These are phyloP conservation scores for Nebria ingens DNA, from an alignment of 1,140 invertebrate species.

Conservation along the genomic window DNA sequence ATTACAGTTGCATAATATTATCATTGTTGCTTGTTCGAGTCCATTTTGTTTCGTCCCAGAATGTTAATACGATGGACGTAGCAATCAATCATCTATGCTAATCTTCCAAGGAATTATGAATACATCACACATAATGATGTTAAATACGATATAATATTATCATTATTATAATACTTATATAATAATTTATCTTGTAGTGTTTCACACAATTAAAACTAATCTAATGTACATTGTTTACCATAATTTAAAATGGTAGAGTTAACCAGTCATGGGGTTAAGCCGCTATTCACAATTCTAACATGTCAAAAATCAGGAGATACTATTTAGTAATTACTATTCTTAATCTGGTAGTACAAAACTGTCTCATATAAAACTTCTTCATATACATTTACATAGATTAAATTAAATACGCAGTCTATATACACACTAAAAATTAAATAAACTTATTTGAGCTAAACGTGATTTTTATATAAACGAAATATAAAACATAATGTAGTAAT, in stretches of 20 bases:
- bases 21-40: too few species aligned
- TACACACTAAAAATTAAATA: constrained; percentile 13
- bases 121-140: constrained; percentile 9
- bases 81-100: background rate
- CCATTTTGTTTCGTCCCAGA: too few species aligned
- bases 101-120: background rate
- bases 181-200: constrained; percentile 22
- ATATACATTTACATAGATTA: constrained; percentile 1
- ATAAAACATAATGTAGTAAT: too few species aligned
- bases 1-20: too few species aligned
- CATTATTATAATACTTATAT: too few species aligned
- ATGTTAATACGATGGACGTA: too few species aligned
- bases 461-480: too few species aligned
- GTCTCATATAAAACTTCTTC: constrained; percentile 9
- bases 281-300: constrained; percentile 33
- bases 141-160: background rate
- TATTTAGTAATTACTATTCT: constrained; percentile 1
- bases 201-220: constrained; percentile 25
- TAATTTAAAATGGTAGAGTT: background rate
- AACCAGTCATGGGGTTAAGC: constrained; percentile 16
- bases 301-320: constrained; percentile 18
- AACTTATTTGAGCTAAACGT: too few species aligned
- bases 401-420: constrained; percentile 2
- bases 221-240: constrained; percentile 18
- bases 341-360: constrained; percentile 7